These are phyloP conservation scores for Hemicentrotus pulcherrimus DNA, from an alignment of 35 echinoderm and acorn worm species.

Conservation along the genomic window DNA sequence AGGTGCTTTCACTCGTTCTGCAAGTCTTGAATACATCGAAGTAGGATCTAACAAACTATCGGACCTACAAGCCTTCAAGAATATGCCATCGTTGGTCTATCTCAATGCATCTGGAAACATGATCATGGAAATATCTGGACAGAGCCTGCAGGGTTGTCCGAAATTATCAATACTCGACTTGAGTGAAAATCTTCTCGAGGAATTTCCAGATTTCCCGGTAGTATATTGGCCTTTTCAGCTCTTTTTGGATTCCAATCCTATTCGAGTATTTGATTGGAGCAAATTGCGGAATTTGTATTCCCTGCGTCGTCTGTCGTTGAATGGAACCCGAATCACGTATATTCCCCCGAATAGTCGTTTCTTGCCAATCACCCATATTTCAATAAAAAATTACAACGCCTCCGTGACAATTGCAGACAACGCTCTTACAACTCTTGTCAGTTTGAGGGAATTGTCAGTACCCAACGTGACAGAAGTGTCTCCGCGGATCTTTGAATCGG, in stretches of 20 bases:
- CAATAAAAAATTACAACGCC: too few species aligned
- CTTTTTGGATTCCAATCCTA: not conserved
- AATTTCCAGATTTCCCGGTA: not conserved
- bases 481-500: too few species aligned
- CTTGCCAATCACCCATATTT: too few species aligned
- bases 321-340: too few species aligned
- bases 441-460: too few species aligned
- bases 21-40: not conserved
- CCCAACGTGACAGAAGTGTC: too few species aligned
- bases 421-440: too few species aligned
- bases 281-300: not conserved
- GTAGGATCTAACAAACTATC: not conserved
- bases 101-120: not conserved
- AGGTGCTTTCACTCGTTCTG: not conserved
- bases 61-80: not conserved
- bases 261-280: not conserved
- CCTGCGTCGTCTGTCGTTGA: too few species aligned
- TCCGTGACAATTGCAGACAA: too few species aligned
- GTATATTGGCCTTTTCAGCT: not conserved
- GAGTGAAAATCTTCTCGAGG: not conserved
- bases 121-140: not conserved
- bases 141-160: not conserved
- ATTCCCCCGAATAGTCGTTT: too few species aligned
- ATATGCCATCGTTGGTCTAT: not conserved
- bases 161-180: not conserved